Evolutionary conservation across 92 coral and sea anemone genomes (phyloP), one percentile per base, ranked within the genome.

Genomic region (Umimayanthus chanpuru): DNA sequence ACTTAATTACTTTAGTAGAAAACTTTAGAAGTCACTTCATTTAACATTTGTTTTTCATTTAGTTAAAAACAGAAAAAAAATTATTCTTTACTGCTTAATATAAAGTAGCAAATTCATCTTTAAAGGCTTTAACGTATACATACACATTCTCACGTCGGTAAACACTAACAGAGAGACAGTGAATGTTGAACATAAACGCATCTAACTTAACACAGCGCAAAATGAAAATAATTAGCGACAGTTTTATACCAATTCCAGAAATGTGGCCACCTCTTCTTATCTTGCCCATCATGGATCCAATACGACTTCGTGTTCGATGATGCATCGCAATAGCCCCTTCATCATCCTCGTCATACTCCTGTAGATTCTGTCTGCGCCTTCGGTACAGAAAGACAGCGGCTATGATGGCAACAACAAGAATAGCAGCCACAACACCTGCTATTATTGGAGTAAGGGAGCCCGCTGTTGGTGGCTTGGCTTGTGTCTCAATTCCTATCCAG

Each of bases 181-280:
- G 3, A 5, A 39, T 20, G 3, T 20, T 18, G 68, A 4, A 6
- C 25, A 39, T 38, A 75, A 32, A 4, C 25, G 79, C 79, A 75
- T 30, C 25, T 39, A 75, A 75, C 10, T 39, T 9, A 75, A 36
- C n/a, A 32, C 44, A 39, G 79, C 79, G 79, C 79, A 75, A 39
- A 11, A 18, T 39, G 50, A 75, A 75, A 75, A 40, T 18, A 43
- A 43, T 66, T 58, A 56, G 41, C 40, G 67, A 80, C n/a, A 49
- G 40, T 32, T n/a, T 80, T 80, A 32, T 32, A 80, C 85, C 85
- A 80, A 80, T 80, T 80, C 85, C 85, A 80, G 85, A 80, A 80
- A 80, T 80, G 30, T n/a, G 85, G 70, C 85, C 85, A 80, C 85
- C 85, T 80, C 85, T 80, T 39, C 72, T 70, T 28, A 80, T 56